Percentiles rank a stretch among this genome's conserved stretches.
Conservation (phyloP, 2,113 vertebrate species). For the Serinus canaria region DNA sequence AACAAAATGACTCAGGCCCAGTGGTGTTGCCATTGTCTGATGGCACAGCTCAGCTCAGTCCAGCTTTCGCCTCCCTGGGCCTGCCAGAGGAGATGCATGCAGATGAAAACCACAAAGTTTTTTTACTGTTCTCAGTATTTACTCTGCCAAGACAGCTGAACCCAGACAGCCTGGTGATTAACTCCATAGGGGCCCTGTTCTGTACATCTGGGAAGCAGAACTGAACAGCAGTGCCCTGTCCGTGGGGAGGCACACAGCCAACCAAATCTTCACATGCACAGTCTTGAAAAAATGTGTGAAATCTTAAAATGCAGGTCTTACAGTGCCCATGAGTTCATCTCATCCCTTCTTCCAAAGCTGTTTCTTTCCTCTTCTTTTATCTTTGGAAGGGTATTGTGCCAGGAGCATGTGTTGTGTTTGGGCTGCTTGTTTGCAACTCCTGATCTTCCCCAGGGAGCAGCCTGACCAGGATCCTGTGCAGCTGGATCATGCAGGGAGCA, state of each 20-base stretch:
- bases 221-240: fast-evolving
- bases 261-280: not conserved
- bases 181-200: fast-evolving
- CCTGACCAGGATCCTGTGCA: not conserved
- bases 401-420: fast-evolving
- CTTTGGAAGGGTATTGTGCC: fast-evolving
- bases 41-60: not conserved
- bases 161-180: not conserved
- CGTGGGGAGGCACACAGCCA: fast-evolving
- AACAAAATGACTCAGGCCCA: not conserved
- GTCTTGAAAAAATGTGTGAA: not conserved
- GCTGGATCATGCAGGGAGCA: not conserved
- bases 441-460: not conserved
- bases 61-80: not conserved
- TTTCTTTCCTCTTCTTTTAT: not conserved
- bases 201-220: not conserved
- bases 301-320: not conserved
- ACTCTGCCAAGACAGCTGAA: not conserved
- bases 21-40: fast-evolving
- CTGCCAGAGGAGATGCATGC: not conserved
- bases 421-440: not conserved
- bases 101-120: not conserved
- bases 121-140: not conserved
- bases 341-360: not conserved
- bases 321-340: not conserved